phyloP scores from a whole-genome alignment of 2,797 vertebrate genomes.

The Chrysolophus pictus region DNA sequence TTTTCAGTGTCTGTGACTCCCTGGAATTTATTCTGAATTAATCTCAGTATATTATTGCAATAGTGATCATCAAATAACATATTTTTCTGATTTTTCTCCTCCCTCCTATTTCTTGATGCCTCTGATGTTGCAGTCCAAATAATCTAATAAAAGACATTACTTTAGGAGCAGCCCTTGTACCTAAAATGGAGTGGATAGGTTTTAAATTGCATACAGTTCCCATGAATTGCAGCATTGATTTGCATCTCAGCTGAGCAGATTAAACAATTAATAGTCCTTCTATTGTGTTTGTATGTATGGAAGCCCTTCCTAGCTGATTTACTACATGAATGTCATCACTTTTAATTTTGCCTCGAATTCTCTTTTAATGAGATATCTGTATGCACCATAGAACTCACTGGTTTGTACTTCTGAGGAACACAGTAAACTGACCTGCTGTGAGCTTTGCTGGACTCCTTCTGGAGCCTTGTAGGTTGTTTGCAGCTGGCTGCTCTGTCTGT shows the following conservation, averaged over 20 bases:
- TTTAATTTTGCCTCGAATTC: neutral
- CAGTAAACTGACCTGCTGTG: neutral
- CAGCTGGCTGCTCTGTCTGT: neutral
- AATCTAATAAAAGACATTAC: neutral
- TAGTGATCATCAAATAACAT: neutral
- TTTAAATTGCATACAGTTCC: neutral
- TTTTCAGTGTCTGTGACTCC: neutral
- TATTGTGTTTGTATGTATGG: neutral
- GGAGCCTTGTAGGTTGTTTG: neutral
- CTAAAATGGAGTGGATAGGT: neutral
- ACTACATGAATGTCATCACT: neutral
- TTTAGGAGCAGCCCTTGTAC: neutral
- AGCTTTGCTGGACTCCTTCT: neutral
- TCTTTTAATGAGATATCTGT: neutral
- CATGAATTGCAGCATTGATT: neutral
- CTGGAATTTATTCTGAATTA: conserved; percentile 7
- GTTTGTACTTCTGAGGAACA: neutral
- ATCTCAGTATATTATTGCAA: neutral
- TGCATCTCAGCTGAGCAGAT: neutral
- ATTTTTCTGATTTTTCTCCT: neutral
- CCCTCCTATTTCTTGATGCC: neutral
- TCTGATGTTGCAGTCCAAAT: neutral
- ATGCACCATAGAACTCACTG: neutral
- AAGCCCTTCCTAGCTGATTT: neutral
- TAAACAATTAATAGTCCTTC: neutral